Evolutionary conservation across 23 tunicate species (phyloP).

Genomic region (Aplidium turbinatum): DNA sequence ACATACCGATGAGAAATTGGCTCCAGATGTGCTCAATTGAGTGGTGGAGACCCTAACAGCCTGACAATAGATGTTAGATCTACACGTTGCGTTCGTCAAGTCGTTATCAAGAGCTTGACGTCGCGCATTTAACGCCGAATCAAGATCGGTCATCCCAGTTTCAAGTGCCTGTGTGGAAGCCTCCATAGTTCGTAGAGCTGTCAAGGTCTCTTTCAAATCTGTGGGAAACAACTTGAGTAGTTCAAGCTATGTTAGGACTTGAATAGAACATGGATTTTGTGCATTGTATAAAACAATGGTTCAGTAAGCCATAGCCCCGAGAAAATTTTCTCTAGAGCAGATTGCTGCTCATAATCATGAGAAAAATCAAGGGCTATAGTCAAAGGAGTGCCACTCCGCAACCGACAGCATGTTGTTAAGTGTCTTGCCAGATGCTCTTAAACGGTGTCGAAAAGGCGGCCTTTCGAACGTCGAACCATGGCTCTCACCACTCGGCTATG

Average conservation of each 20-base stretch:
- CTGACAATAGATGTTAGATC: not conserved
- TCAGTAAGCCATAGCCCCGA: too few relatives aligned
- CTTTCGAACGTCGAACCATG: too few relatives aligned
- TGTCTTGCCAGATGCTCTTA: too few relatives aligned
- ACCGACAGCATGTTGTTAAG: too few relatives aligned
- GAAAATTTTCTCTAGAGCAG: too few relatives aligned
- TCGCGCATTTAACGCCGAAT: not conserved
- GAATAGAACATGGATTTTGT: too few relatives aligned
- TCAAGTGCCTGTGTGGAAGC: conserved; percentile 24
- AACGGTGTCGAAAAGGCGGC: too few relatives aligned
- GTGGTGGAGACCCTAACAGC: not conserved
- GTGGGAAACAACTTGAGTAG: not conserved
- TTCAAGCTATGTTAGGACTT: not conserved
- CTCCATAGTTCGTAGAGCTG: conserved; percentile 25
- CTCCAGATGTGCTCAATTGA: conserved; percentile 32
- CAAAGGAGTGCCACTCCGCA: too few relatives aligned
- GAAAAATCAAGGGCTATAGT: too few relatives aligned
- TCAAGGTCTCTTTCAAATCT: conserved; percentile 12
- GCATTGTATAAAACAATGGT: too few relatives aligned
- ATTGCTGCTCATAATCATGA: too few relatives aligned
- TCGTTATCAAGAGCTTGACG: not conserved
- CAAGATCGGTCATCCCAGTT: conserved; percentile 25
- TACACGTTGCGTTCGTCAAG: conserved; percentile 13
- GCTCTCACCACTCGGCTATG: too few relatives aligned
- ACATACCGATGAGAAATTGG: conserved; percentile 63